phyloP scores from a whole-genome alignment of 2,113 vertebrate genomes.

The Eudyptes chrysolophus region DNA sequence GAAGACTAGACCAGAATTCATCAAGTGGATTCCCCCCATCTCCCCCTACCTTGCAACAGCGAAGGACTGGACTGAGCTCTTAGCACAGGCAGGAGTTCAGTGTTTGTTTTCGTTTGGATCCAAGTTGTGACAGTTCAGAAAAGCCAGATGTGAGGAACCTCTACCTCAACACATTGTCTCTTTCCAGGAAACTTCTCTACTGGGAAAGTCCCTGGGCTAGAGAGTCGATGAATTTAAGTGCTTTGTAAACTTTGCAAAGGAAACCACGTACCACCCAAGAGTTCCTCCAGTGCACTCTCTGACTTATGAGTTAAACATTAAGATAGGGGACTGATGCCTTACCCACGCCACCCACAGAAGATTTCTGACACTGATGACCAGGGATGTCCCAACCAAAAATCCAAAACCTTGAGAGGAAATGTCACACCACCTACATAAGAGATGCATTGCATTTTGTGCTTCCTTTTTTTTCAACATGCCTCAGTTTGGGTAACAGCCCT shows the following conservation, averaged over 20 bases:
- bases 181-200: not conserved
- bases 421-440: not conserved
- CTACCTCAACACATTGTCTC: not conserved
- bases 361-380: not conserved
- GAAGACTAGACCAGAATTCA: not conserved
- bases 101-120: not conserved
- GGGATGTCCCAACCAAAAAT: not conserved
- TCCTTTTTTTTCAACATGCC: not conserved
- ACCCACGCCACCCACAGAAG: not conserved
- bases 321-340: not conserved
- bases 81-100: not conserved
- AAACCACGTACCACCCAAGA: rapidly evolving
- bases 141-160: not conserved
- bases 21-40: not conserved
- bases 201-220: not conserved
- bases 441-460: not conserved
- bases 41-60: not conserved
- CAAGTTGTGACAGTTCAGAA: not conserved
- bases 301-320: not conserved
- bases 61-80: not conserved
- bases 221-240: not conserved
- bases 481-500: not conserved
- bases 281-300: not conserved
- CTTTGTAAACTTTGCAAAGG: not conserved
- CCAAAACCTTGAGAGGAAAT: not conserved